A percentile compares a stretch with the other conserved stretches of the same genome.
phyloP scores from a whole-genome alignment of 2,797 vertebrate species.

The Aselliscus stoliczkanus region DNA sequence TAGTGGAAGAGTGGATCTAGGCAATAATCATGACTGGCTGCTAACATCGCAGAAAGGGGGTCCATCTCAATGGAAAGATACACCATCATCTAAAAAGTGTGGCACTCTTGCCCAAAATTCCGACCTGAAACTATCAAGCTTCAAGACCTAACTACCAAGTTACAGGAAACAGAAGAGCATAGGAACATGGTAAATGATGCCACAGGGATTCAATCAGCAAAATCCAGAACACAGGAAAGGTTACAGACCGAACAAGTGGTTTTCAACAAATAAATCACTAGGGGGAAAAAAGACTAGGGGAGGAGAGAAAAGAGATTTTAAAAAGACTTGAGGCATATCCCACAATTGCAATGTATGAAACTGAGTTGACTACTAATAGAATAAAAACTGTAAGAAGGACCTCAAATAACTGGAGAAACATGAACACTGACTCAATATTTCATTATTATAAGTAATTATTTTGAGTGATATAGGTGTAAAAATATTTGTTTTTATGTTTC shows the following conservation, averaged over 20 bases:
- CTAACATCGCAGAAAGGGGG: background rate
- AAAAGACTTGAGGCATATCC: background rate
- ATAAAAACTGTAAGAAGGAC: background rate
- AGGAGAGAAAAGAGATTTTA: background rate
- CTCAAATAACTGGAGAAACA: background rate
- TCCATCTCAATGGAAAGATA: background rate
- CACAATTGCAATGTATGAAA: background rate
- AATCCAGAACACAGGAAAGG: background rate
- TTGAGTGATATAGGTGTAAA: slow-evolving; percentile 23
- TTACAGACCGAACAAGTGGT: background rate
- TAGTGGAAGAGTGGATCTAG: background rate
- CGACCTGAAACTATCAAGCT: background rate
- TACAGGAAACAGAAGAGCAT: background rate
- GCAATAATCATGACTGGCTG: background rate
- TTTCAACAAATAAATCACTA: background rate
- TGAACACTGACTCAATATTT: background rate
- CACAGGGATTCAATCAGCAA: background rate
- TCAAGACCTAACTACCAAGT: background rate
- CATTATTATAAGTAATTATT: background rate
- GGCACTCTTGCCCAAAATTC: background rate
- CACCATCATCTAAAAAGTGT: background rate
- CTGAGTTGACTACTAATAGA: background rate
- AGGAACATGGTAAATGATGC: background rate
- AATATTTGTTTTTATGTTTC: background rate
- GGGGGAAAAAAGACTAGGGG: background rate